These are phyloP conservation scores for Fragum fragum DNA, from an alignment of 2,888 invertebrate genomes.

Conservation along the genomic window DNA sequence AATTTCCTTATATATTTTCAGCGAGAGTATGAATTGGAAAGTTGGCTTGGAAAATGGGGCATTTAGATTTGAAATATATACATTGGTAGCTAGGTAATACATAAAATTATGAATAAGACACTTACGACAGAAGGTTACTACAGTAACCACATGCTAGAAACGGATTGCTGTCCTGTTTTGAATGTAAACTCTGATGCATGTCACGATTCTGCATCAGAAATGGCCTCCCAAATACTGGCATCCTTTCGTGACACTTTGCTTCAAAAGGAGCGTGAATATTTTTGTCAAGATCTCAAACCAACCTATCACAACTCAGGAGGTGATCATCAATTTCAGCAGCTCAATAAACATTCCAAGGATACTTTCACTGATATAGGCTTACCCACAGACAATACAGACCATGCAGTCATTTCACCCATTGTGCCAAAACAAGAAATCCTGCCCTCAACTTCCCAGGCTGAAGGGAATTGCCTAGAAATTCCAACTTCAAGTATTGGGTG, in stretches of 20 bases:
- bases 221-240: conserved; percentile 31
- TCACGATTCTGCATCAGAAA: not conserved
- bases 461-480: not conserved
- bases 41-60: too few species aligned
- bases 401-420: not conserved
- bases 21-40: too few species aligned
- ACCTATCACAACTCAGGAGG: not conserved
- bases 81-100: too few species aligned
- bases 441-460: not conserved
- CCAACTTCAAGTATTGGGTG: not conserved
- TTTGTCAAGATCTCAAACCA: not conserved
- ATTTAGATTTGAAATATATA: too few species aligned
- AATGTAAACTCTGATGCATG: not conserved
- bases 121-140: not conserved
- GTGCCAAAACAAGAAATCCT: not conserved
- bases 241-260: conserved; percentile 20
- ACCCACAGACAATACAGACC: not conserved
- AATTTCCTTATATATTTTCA: too few species aligned
- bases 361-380: not conserved
- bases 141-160: not conserved
- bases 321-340: not conserved
- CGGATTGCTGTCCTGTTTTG: not conserved
- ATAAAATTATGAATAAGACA: not conserved
- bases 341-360: not conserved
- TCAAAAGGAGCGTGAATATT: not conserved